A percentile compares a stretch with the other conserved stretches of the same genome.
These are phyloP conservation scores for Tetramorium bicarinatum DNA, from an alignment of 2,888 invertebrate species.

Conservation along the genomic window DNA sequence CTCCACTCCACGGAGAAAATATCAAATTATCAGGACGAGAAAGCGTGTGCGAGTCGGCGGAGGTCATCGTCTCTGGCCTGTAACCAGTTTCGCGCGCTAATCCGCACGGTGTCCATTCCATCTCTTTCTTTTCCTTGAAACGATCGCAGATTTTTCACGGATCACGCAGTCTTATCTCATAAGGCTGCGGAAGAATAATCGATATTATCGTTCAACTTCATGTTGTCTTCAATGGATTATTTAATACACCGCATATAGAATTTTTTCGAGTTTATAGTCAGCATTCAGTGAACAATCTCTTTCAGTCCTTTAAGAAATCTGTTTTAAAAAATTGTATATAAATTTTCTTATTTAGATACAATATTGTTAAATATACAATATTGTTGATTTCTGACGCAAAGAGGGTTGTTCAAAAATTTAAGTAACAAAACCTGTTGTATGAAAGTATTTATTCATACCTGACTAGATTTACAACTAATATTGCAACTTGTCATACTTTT, in stretches of 20 bases:
- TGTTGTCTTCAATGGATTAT: background rate
- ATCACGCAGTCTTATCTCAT: background rate
- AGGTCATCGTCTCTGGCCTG: slow-evolving; percentile 45
- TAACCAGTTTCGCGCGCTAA: slow-evolving; percentile 62
- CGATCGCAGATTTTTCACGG: slow-evolving; percentile 14
- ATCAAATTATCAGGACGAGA: slow-evolving; percentile 58
- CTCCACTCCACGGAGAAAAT: slow-evolving; percentile 42
- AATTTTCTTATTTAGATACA: background rate
- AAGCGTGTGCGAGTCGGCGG: slow-evolving; percentile 56
- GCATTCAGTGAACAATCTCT: background rate
- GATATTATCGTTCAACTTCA: background rate
- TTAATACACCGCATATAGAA: background rate
- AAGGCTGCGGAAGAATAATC: background rate
- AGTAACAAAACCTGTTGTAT: too few species aligned
- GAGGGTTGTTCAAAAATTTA: too few species aligned
- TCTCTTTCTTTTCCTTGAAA: slow-evolving; percentile 24
- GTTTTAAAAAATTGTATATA: background rate
- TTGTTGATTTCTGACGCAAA: background rate
- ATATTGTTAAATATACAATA: too few species aligned
- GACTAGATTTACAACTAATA: too few species aligned
- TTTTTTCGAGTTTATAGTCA: background rate
- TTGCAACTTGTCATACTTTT: too few species aligned
- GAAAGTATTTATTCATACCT: too few species aligned
- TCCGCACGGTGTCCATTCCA: slow-evolving; percentile 28
- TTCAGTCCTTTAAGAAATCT: background rate